A percentile compares a stretch with the other conserved stretches of the same genome.
Evolutionary conservation across 1,140 invertebrate genomes (phyloP).

Genomic region (Eriocheir sinensis): DNA sequence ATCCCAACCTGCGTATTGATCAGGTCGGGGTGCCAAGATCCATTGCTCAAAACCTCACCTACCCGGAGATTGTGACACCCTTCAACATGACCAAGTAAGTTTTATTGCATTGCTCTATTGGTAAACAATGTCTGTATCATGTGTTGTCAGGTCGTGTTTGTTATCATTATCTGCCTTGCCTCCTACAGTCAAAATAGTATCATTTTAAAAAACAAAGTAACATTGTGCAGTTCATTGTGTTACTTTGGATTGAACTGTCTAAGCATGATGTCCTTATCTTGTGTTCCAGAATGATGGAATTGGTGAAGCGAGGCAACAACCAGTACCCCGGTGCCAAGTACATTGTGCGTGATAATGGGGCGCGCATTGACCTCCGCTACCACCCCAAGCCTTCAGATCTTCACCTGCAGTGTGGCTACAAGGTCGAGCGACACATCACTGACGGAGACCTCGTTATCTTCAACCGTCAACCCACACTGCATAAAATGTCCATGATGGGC

Average conservation of each 20-base stretch:
- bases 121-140: too few relatives aligned
- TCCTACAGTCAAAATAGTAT: too few relatives aligned
- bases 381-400: slow-evolving; percentile 99
- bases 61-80: slow-evolving; percentile 99
- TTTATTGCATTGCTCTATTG: not conserved
- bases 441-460: slow-evolving; percentile 99
- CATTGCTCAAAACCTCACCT: slow-evolving; percentile 99
- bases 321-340: slow-evolving; percentile 99
- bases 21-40: slow-evolving; percentile 99
- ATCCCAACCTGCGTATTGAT: slow-evolving; percentile 99
- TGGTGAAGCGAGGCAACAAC: slow-evolving; percentile 97
- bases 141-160: too few relatives aligned
- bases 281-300: slow-evolving; percentile 89
- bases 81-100: slow-evolving; percentile 96
- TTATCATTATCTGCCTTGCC: too few relatives aligned
- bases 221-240: too few relatives aligned
- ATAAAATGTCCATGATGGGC: slow-evolving; percentile 99
- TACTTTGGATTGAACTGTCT: too few relatives aligned
- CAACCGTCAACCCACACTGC: slow-evolving; percentile 99
- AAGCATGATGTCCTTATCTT: not conserved
- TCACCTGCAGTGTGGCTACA: slow-evolving; percentile 98
- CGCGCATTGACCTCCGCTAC: slow-evolving; percentile 98
- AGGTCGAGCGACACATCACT: slow-evolving; percentile 97
- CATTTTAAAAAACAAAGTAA: too few relatives aligned
- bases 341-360: slow-evolving; percentile 98